These are phyloP conservation scores for Fopius arisanus DNA, from an alignment of 1,140 invertebrate species.

Conservation along the genomic window DNA sequence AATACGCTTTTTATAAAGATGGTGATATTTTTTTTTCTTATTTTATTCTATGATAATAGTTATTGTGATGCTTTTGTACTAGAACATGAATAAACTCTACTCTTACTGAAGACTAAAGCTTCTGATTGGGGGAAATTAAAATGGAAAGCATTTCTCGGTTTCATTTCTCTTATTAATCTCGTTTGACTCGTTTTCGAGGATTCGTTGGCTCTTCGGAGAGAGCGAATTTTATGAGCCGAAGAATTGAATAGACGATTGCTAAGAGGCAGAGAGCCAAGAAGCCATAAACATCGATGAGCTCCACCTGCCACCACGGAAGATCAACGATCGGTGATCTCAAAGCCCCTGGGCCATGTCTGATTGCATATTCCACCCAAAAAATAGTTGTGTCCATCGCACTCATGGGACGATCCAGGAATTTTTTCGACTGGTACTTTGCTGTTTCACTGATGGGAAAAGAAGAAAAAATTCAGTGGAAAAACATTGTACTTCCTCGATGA, in stretches of 20 bases:
- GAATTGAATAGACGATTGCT: too few species aligned
- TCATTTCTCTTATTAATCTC: background rate
- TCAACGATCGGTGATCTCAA: conserved; percentile 50
- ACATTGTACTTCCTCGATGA: too few species aligned
- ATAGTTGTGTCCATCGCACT: conserved; percentile 53
- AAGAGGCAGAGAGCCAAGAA: conserved; percentile 29
- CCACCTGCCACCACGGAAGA: conserved; percentile 57
- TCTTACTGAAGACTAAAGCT: background rate
- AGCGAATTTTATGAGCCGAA: background rate
- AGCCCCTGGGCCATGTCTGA: conserved; percentile 54
- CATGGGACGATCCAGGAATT: conserved; percentile 58
- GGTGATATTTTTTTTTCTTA: conserved; percentile 3
- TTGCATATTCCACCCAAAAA: conserved; percentile 63
- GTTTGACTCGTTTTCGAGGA: background rate
- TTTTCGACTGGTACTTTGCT: conserved; percentile 47
- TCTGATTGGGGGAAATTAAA: too few species aligned
- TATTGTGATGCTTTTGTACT: conserved; percentile 14
- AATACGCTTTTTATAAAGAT: background rate
- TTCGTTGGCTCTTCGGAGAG: background rate
- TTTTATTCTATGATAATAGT: background rate
- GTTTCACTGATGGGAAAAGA: conserved; percentile 50
- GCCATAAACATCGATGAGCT: conserved; percentile 54
- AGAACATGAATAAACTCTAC: conserved; percentile 9
- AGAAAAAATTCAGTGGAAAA: too few species aligned
- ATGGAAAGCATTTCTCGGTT: too few species aligned